Evolutionary conservation across 2,888 invertebrate species (phyloP).

Genomic region (Eumacrocentrus americanus): DNA sequence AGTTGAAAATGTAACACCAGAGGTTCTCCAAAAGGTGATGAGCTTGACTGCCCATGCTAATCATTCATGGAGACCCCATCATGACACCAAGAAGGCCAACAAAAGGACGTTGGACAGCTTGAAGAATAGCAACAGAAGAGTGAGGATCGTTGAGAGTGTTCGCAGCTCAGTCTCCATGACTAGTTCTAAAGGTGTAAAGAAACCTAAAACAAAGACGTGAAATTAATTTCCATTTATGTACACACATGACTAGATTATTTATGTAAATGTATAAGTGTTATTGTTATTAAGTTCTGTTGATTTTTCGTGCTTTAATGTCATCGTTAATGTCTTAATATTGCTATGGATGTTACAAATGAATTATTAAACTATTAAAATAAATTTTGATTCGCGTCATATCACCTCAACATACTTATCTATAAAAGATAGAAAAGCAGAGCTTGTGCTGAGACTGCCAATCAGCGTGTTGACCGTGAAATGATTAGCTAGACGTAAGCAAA

Average conservation of each 20-base stretch:
- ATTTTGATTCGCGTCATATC: no score
- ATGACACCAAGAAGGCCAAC: conserved; percentile 21
- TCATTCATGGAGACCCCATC: conserved; percentile 26
- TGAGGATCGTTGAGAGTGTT: conserved; percentile 27
- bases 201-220: background rate
- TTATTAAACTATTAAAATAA: no score
- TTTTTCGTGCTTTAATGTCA: no score
- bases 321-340: no score
- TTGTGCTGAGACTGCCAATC: no score
- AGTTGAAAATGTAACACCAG: background rate
- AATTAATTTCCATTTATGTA: background rate
- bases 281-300: background rate
- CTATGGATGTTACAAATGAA: no score
- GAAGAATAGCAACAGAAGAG: conserved; percentile 23
- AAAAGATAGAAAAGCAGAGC: no score
- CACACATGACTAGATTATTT: background rate
- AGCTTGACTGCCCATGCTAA: conserved; percentile 20
- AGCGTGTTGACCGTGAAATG: no score
- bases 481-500: no score
- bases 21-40: conserved; percentile 13
- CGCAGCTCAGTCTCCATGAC: conserved; percentile 24
- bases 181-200: conserved; percentile 12
- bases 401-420: no score
- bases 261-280: background rate
- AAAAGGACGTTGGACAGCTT: conserved; percentile 18